Conservation (phyloP, 2,113 vertebrate species). For the Daphoenositta chrysoptera region DNA sequence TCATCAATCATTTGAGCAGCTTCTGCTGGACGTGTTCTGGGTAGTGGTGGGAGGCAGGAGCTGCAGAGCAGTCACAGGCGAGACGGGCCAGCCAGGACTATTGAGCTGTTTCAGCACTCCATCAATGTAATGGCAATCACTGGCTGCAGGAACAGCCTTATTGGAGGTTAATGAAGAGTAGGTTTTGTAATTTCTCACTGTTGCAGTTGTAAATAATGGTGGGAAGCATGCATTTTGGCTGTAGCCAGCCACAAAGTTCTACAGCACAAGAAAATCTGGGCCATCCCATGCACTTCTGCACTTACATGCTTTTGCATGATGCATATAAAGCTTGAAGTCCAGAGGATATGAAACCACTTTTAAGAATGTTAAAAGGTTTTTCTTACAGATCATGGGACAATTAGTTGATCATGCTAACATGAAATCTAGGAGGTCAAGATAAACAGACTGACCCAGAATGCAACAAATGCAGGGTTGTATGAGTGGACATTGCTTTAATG, state of each 20-base stretch:
- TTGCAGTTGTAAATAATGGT: background rate
- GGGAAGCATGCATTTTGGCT: background rate
- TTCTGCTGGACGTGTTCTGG: background rate
- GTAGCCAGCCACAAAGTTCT: background rate
- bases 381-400: background rate
- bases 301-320: background rate
- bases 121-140: slow-evolving; percentile 18
- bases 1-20: slow-evolving; percentile 57
- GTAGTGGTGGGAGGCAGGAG: background rate
- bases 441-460: background rate
- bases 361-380: background rate
- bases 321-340: background rate
- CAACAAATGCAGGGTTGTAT: background rate
- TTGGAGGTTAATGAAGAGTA: slow-evolving; percentile 55
- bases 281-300: background rate
- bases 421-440: background rate
- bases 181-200: slow-evolving; percentile 25
- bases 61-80: background rate
- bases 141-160: slow-evolving; percentile 28
- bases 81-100: background rate
- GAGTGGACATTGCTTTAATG: background rate
- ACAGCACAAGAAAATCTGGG: background rate
- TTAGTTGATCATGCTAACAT: background rate
- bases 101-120: slow-evolving; percentile 32
- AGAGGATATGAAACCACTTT: background rate